Base-by-base conservation (phyloP, 2,113 vertebrate genomes). In the Silurus asotus region DNA sequence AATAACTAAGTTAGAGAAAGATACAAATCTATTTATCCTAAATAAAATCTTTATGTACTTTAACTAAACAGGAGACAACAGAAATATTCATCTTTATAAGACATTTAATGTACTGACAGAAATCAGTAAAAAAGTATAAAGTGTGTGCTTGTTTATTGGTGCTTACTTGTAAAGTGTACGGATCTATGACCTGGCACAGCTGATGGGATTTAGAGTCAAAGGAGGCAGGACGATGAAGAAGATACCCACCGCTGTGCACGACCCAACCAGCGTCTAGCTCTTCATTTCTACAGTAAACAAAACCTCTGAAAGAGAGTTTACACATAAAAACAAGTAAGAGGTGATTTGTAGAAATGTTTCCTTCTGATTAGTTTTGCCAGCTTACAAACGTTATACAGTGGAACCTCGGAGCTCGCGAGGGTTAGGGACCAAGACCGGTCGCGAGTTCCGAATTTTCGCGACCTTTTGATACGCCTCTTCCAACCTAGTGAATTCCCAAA, bases 141-240 rank as follows among this genome's bases (percentile, higher is more conserved):
- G 7, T 28, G 65, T 3, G 48, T 77, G 45, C 55, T 8, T 55
- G 23, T 83, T 69, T 76, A 25, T 84, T 51, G 65, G 1, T 69
- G 53, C 25, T 72, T 96, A 99, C 98, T 97, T 99, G 98, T 82
- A 99, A 96, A 83, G 96, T 98, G 92, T 97, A 96, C 89, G 96
- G 97, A 95, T 99, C 97, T 88, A 99, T 94, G 90, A 98, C 95
- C 92, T 98, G 97, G 95, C 97, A 99, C 93, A 99, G 95, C 94
- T 96, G 98, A 92, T 98, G 97, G 94, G 97, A 96, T 91, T 99
- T 99, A 89, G 94, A 96, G 94, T 99, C 98, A 87, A 99, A 99
- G 82, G 98, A 97, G 75, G 96, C 96, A 0, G 98, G 97, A 74
- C 98, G 95, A 89, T 99, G 97, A 37, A 99, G 96, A 64, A 99